These are phyloP conservation scores for Limosa lapponica DNA, from an alignment of 2,797 vertebrate species.

Conservation along the genomic window DNA sequence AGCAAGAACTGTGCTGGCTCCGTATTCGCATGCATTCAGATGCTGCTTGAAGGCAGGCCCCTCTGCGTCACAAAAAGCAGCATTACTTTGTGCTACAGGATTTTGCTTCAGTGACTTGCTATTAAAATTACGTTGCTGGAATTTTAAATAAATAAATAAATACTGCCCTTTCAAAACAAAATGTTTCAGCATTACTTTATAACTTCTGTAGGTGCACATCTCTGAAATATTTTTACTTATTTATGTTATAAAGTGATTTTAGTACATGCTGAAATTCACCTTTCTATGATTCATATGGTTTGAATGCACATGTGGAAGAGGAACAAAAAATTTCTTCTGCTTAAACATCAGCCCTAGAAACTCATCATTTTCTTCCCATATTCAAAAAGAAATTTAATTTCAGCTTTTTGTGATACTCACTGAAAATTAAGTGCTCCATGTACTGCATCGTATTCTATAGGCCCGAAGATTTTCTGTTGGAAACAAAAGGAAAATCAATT, in stretches of 20 bases:
- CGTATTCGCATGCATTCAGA: accelerated
- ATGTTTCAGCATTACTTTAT: neutral
- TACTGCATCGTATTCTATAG: neutral
- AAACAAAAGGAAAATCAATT: conserved; percentile 76
- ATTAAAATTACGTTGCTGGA: neutral
- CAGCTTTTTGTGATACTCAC: conserved; percentile 37
- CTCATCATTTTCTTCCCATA: neutral
- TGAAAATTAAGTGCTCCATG: conserved; percentile 63
- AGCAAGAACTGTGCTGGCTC: neutral
- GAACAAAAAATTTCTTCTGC: neutral
- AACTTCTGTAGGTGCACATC: neutral
- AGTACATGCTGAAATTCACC: neutral
- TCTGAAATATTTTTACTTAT: neutral
- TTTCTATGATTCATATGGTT: accelerated
- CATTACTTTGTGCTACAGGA: neutral
- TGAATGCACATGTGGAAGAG: neutral
- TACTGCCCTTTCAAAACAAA: neutral
- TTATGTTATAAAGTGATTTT: neutral
- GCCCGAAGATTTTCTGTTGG: conserved; percentile 63
- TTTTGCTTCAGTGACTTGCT: neutral
- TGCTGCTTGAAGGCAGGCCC: neutral
- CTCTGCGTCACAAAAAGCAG: neutral
- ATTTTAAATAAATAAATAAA: neutral
- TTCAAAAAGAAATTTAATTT: conserved; percentile 11
- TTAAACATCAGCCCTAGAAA: neutral